Percentiles rank a stretch among this genome's conserved stretches.
Evolutionary conservation across 2,113 vertebrate species (phyloP).

Genomic region (Hippocampus mohnikei): DNA sequence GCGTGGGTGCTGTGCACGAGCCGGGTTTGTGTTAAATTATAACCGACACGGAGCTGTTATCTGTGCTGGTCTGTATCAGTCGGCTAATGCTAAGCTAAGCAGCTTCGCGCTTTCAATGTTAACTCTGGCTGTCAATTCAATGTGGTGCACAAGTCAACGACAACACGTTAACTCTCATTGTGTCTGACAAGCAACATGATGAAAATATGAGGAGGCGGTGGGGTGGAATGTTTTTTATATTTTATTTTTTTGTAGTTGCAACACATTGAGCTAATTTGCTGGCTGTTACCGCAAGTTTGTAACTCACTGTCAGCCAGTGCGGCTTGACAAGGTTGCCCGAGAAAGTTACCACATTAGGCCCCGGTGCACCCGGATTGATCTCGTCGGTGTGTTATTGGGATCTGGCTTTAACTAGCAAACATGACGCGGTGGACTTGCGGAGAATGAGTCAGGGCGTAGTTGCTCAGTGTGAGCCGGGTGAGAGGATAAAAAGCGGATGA

Average conservation of each 20-base stretch:
- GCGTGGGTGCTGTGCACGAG: not conserved
- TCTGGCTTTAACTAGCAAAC: constrained; percentile 15
- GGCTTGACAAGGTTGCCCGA: constrained; percentile 51
- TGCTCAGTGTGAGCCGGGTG: constrained; percentile 11
- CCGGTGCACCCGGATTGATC: constrained; percentile 26
- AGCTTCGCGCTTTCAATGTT: constrained; percentile 61
- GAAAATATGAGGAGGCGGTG: not conserved
- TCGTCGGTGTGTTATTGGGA: constrained; percentile 20
- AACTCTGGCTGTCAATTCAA: not conserved
- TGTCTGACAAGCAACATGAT: not conserved
- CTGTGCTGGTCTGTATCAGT: constrained; percentile 14
- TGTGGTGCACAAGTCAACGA: not conserved
- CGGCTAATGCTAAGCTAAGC: constrained; percentile 53
- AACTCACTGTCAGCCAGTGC: constrained; percentile 57
- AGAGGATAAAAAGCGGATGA: constrained; percentile 47
- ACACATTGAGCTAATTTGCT: constrained; percentile 36
- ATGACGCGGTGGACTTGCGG: constrained; percentile 7
- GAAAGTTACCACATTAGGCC: constrained; percentile 53
- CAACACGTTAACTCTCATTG: not conserved
- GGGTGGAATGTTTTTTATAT: not conserved
- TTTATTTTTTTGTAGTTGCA: constrained; percentile 8
- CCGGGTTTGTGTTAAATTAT: accelerated
- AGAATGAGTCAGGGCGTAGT: not conserved
- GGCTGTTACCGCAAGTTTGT: constrained; percentile 50
- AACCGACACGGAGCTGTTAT: not conserved